Conservation (phyloP, 2,113 vertebrate species). For the Candoia aspera region DNA sequence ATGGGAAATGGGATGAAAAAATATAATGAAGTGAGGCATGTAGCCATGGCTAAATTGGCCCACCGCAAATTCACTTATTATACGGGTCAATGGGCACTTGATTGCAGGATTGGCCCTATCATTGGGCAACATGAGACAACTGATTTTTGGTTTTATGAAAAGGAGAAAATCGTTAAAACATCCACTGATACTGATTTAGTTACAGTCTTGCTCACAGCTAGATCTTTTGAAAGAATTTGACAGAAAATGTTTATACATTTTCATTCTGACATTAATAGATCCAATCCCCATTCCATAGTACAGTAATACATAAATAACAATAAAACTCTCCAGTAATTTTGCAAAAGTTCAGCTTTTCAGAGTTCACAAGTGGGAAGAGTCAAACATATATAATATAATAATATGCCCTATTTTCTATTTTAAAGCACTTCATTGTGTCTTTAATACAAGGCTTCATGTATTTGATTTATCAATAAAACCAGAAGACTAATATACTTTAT, state of each 20-base stretch:
- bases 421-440: background rate
- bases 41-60: background rate
- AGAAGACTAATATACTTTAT: background rate
- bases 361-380: background rate
- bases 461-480: conserved; percentile 12
- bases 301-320: background rate
- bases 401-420: background rate
- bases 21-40: no score
- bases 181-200: background rate
- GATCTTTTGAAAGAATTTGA: background rate
- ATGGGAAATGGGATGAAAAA: no score
- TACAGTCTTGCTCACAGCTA: background rate
- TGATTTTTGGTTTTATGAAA: background rate
- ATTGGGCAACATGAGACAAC: background rate
- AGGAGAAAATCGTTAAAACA: background rate
- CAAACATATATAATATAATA: background rate
- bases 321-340: background rate
- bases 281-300: background rate
- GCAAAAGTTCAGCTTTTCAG: background rate
- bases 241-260: background rate
- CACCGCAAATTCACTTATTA: background rate
- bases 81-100: background rate
- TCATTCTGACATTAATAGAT: background rate
- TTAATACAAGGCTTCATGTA: background rate
- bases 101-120: background rate